Base-by-base conservation (phyloP, 2,888 invertebrate species). In the Thecocarcelia acutangulata region DNA sequence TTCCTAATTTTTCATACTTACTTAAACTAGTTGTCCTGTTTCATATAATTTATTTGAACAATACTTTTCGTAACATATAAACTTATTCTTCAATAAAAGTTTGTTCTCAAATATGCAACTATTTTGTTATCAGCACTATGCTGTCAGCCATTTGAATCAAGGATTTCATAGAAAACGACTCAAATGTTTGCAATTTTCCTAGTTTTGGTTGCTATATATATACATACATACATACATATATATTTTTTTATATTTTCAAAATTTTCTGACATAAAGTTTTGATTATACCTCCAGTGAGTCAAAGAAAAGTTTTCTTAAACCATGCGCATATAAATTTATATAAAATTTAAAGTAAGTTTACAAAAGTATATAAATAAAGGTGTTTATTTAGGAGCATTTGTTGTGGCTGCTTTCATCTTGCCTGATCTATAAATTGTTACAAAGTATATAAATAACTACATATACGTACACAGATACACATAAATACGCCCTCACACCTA, bases 231-330 rank as follows among this genome's bases (percentile, higher is more conserved):
- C n/a, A n/a, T n/a, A n/a, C n/a, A n/a, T n/a, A n/a, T n/a, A n/a
- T n/a, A n/a, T n/a, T n/a, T n/a, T n/a, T n/a, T n/a, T n/a, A n/a
- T n/a, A 58, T 17, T 5, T 37, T 66, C 40, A 0, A n/a, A 13
- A 72, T 50, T 15, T 58, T 61, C 70, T 64, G 52, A 54, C 58
- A 74, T 42, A 74, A 82, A 82, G 40, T 82, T 82, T 82, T 82
- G 81, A 82, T 82, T 82, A 69, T 78, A 69, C 78, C 77, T 74
- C 81, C 42, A 63, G 77, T 66, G 81, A 66, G 46, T 46, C 59
- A 54, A 52, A 70, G 52, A 44, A 64, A 77, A 74, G 59, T 76
- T 80, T 44, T 61, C 24, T 24, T 61, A 42, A 5, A 2, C 3
- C 11, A 56, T n/a, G 56, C 2, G 68, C 24, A 70, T 40, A 56